These are phyloP conservation scores for Crocuta crocuta DNA, from an alignment of 2,113 vertebrate species.

Conservation along the genomic window DNA sequence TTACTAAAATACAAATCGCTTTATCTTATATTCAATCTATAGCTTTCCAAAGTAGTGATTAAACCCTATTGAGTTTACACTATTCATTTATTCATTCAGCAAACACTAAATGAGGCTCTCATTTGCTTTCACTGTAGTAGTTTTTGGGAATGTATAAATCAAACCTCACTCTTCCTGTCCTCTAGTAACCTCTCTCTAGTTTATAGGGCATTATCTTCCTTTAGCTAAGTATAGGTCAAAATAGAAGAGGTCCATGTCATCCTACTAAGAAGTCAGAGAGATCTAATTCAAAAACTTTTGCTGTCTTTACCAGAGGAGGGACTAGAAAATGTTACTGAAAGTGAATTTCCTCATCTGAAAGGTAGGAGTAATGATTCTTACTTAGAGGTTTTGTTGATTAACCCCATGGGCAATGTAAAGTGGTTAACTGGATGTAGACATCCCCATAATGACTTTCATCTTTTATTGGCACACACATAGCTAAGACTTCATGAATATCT, in stretches of 20 bases:
- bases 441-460: background rate
- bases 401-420: background rate
- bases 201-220: constrained; percentile 3
- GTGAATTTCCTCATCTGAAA: background rate
- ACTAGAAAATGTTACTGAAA: background rate
- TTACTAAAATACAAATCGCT: constrained; percentile 12
- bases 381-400: background rate
- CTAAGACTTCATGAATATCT: background rate
- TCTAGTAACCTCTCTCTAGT: background rate
- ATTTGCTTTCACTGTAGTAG: background rate
- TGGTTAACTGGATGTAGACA: background rate
- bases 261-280: background rate
- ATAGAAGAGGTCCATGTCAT: background rate
- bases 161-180: background rate
- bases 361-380: background rate
- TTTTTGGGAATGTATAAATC: background rate
- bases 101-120: background rate
- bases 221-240: background rate
- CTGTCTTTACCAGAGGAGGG: background rate
- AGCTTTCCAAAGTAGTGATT: background rate
- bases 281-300: background rate
- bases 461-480: background rate
- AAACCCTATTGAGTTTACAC: background rate
- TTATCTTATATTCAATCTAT: background rate
- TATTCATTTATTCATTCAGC: background rate